phyloP scores from a whole-genome alignment of 2,113 vertebrate species.

The Lampris megalopsis region DNA sequence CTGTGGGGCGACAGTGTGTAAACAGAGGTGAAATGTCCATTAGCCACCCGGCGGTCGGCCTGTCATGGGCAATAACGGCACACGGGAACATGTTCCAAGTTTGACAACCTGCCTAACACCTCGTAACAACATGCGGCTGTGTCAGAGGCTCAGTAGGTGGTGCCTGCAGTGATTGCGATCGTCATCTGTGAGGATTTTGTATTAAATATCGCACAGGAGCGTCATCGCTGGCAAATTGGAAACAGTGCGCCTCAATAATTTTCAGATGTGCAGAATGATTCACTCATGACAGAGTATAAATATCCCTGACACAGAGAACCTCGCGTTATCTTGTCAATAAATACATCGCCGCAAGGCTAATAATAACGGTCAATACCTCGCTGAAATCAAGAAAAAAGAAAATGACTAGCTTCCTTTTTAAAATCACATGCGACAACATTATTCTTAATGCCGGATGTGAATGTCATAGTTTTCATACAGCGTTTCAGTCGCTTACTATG shows the following conservation, averaged over 20 bases:
- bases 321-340: slow-evolving; percentile 53
- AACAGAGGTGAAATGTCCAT: slow-evolving; percentile 39
- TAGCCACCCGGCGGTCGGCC: slow-evolving; percentile 14
- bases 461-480: too few species aligned
- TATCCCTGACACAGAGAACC: slow-evolving; percentile 49
- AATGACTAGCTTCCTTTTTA: too few species aligned
- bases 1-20: slow-evolving; percentile 41
- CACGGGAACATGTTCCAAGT: slow-evolving; percentile 16
- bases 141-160: not conserved
- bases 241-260: slow-evolving; percentile 52
- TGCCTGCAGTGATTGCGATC: slow-evolving; percentile 18
- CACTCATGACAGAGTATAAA: slow-evolving; percentile 40
- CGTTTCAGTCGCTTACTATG: too few species aligned
- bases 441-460: too few species aligned
- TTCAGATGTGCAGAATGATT: slow-evolving; percentile 69
- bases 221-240: slow-evolving; percentile 24
- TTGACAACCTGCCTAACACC: slow-evolving; percentile 42
- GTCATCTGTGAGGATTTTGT: slow-evolving; percentile 15
- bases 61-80: slow-evolving; percentile 33
- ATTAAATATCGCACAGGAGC: slow-evolving; percentile 27
- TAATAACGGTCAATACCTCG: slow-evolving; percentile 52
- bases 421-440: too few species aligned
- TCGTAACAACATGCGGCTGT: slow-evolving; percentile 11
- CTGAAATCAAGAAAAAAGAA: not conserved
- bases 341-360: slow-evolving; percentile 56